Evolutionary conservation across 1,140 invertebrate species (phyloP), one percentile per base, ranked within the genome.

Genomic region (Drosophila busckii): DNA sequence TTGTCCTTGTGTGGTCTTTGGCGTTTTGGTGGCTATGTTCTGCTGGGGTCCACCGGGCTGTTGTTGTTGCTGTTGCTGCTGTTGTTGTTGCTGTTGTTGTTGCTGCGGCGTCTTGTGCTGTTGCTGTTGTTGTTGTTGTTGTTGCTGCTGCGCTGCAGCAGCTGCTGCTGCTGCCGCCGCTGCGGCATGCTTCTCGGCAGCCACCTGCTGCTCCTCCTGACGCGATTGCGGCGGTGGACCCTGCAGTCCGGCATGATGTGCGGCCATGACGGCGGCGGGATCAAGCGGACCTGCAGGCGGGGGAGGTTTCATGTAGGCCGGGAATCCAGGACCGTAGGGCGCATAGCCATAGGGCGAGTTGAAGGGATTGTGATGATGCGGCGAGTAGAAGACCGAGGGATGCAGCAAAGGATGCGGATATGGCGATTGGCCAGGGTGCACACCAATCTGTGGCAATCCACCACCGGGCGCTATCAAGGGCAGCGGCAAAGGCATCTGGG

Each of bases 1-100:
- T n/a, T n/a, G n/a, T 15, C 80, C 84, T 35, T 86, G 86, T 7
- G 86, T 70, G 9, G 84, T 87, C 70, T 87, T 87, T 84, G 86
- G 86, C 70, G 86, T 86, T n/a, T n/a, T 46, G 86, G 86, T 41
- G 86, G 86, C 58, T 87, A n/a, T 87, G 20, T 86, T 87, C 35
- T 87, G 75, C 8, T 20, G 66, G 22, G 73, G 75, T 2, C 71
- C 54, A 15, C 55, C 58, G 52, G 23, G 52, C 1, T 35, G 69
- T 22, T 53, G 66, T 28, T 67, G 64, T 7, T 41, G 67, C 15
- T 73, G 64, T 4, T 73, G 29, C 34, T 50, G 52, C 3, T 50
- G 65, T 22, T 6, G 69, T 52, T 84, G 69, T 25, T 84, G 70
- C 7, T 78, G 41, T 2, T 55, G 52, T 0, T 49, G 55, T 6